These are phyloP conservation scores for Trogon surrucura DNA, from an alignment of 2,113 vertebrate genomes.

Conservation along the genomic window DNA sequence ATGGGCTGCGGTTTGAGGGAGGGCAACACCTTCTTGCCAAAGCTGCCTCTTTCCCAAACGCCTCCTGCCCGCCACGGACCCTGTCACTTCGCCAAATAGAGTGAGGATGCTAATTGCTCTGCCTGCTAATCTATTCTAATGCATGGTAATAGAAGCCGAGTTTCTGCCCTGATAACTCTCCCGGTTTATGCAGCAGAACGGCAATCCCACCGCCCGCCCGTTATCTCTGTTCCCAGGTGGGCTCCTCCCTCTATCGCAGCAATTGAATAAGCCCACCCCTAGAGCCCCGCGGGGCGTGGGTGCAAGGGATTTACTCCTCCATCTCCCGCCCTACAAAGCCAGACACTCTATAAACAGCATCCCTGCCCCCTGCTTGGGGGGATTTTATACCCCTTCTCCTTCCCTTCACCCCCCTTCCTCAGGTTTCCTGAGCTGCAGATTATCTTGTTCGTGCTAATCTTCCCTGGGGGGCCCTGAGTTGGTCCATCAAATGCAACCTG, in stretches of 20 bases:
- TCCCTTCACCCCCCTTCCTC: neutral
- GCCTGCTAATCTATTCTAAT: conserved; percentile 76
- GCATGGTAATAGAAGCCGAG: conserved; percentile 70
- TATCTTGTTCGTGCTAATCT: neutral
- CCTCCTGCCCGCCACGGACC: neutral
- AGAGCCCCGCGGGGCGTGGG: neutral
- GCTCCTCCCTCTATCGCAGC: neutral
- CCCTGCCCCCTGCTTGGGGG: neutral
- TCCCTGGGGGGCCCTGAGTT: neutral
- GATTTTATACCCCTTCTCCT: neutral
- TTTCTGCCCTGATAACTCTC: conserved; percentile 67
- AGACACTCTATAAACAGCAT: neutral
- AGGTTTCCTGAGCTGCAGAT: neutral
- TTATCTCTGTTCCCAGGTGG: conserved; percentile 74
- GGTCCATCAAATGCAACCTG: neutral
- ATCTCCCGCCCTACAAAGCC: neutral
- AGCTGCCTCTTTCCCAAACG: neutral
- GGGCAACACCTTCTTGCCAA: neutral
- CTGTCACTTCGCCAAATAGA: neutral
- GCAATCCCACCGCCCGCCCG: neutral
- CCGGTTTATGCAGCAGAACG: conserved; percentile 5
- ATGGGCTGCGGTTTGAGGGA: neutral
- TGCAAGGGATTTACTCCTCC: conserved; percentile 27
- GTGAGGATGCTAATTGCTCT: conserved; percentile 59
- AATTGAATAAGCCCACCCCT: conserved; percentile 1